Conservation (phyloP, 2,888 invertebrate genomes). For the Eretmocerus hayati region DNA sequence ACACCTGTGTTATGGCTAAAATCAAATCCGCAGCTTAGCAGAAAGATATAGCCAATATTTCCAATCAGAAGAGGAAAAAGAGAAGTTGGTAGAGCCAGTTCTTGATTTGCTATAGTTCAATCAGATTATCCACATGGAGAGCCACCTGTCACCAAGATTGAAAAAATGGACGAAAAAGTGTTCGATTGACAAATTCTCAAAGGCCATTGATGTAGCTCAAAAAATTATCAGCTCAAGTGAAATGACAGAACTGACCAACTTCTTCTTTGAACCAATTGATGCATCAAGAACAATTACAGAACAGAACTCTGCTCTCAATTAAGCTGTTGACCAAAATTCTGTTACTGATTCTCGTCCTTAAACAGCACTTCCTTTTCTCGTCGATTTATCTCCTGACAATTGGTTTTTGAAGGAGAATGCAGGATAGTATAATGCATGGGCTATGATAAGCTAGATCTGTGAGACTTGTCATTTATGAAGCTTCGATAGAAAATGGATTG, state of each 20-base stretch:
- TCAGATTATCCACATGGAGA: too few relatives aligned
- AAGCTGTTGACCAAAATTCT: slow-evolving; percentile 7
- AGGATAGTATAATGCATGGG: slow-evolving; percentile 35
- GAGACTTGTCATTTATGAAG: slow-evolving; percentile 40
- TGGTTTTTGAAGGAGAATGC: slow-evolving; percentile 28
- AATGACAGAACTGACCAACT: slow-evolving; percentile 31
- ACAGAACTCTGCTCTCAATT: slow-evolving; percentile 14
- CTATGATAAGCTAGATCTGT: slow-evolving; percentile 38
- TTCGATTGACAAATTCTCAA: slow-evolving; percentile 36
- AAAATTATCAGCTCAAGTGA: slow-evolving; percentile 32
- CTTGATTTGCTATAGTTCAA: too few relatives aligned
- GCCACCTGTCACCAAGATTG: slow-evolving; percentile 29
- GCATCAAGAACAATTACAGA: slow-evolving; percentile 12
- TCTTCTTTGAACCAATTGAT: slow-evolving; percentile 23
- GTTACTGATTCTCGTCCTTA: slow-evolving; percentile 27
- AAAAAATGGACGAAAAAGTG: slow-evolving; percentile 37
- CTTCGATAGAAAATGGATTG: slow-evolving; percentile 36
- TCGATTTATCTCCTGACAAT: slow-evolving; percentile 38
- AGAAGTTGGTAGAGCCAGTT: too few relatives aligned
- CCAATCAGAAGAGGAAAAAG: too few relatives aligned
- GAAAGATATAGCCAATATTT: too few relatives aligned
- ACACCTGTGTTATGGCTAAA: too few relatives aligned
- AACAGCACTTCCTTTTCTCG: slow-evolving; percentile 33
- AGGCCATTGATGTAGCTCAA: slow-evolving; percentile 29
- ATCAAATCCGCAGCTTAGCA: too few relatives aligned